These are phyloP conservation scores for Polydesmus complanatus DNA, from an alignment of 2,888 invertebrate species.

Conservation along the genomic window DNA sequence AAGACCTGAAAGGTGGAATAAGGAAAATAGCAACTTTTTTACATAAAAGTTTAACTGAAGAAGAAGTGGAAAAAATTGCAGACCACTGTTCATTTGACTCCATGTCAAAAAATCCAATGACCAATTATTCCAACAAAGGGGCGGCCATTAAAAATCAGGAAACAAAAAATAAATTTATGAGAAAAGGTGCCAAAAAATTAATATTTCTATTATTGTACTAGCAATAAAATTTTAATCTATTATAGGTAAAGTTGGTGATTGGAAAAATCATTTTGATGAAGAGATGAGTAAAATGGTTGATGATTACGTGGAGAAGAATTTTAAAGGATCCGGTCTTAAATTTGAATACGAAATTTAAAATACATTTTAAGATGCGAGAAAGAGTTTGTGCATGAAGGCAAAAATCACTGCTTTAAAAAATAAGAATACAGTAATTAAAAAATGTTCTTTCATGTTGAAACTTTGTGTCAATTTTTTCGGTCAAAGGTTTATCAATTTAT, in stretches of 20 bases:
- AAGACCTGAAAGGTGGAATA: conserved; percentile 53
- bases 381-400: too few species aligned
- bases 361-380: too few species aligned
- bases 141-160: not conserved
- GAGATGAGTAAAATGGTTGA: conserved; percentile 14
- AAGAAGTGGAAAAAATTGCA: conserved; percentile 50
- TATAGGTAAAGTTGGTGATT: conserved; percentile 17
- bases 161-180: conserved; percentile 11
- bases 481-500: too few species aligned
- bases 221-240: not conserved
- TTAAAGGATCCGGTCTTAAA: not conserved
- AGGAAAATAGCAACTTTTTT: conserved; percentile 57
- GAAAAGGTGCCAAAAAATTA: conserved; percentile 13
- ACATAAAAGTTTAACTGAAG: conserved; percentile 48
- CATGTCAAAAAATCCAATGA: conserved; percentile 66
- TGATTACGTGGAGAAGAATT: conserved; percentile 8
- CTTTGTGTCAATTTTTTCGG: too few species aligned
- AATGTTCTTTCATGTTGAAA: too few species aligned
- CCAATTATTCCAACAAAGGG: conserved; percentile 39
- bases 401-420: too few species aligned
- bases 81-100: conserved; percentile 63
- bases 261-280: conserved; percentile 15
- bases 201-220: not conserved
- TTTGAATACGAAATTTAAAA: conserved; percentile 14
- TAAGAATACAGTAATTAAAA: too few species aligned